A percentile compares a stretch with the other conserved stretches of the same genome.
phyloP scores from a whole-genome alignment of 2,113 vertebrate genomes.

The Nyctereutes procyonoides region DNA sequence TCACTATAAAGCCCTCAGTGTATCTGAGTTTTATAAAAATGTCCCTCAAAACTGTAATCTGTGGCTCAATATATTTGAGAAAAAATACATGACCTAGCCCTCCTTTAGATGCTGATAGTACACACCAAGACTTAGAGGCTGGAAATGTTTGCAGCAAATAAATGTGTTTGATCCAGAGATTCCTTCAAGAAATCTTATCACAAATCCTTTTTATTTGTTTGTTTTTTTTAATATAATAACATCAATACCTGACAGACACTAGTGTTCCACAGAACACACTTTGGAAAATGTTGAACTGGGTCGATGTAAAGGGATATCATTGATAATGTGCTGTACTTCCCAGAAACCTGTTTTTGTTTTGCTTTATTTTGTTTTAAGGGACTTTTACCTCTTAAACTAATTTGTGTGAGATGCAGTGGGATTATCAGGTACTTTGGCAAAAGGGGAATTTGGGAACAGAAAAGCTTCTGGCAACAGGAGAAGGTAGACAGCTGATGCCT shows the following conservation, averaged over 20 bases:
- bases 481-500: not conserved
- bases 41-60: not conserved
- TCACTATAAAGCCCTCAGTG: not conserved
- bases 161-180: not conserved
- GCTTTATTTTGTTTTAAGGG: not conserved
- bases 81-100: rapidly evolving
- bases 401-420: not conserved
- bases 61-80: too few species aligned
- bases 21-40: not conserved
- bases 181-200: not conserved
- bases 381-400: not conserved
- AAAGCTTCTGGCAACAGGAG: not conserved
- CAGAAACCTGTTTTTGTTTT: not conserved
- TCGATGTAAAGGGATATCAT: not conserved
- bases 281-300: not conserved
- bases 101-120: not conserved
- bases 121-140: not conserved
- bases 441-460: not conserved
- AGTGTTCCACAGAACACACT: not conserved
- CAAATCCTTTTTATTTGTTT: not conserved
- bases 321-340: not conserved
- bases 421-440: not conserved
- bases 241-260: not conserved
- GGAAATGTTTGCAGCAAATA: not conserved
- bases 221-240: not conserved